A percentile compares a stretch with the other conserved stretches of the same genome.
Conservation (phyloP, 2,888 invertebrate genomes). For the Lamellibrachia satsuma region DNA sequence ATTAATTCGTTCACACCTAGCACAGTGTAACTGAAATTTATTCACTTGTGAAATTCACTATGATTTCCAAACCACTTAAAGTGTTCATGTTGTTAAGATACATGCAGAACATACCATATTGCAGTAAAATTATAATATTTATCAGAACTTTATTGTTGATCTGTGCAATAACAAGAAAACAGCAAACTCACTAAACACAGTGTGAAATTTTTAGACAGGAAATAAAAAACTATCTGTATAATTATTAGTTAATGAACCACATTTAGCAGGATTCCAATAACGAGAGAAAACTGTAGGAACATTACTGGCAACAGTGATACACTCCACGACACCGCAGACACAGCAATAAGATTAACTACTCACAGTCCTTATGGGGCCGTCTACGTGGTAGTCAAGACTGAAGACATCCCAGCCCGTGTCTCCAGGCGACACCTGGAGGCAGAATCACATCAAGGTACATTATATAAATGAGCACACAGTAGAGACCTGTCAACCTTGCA, state of each 20-base stretch:
- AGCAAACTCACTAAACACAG: background rate
- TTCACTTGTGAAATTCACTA: too few species aligned
- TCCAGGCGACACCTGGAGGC: slow-evolving; percentile 68
- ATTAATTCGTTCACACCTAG: too few species aligned
- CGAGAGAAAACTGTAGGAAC: background rate
- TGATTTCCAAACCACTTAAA: too few species aligned
- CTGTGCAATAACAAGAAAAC: background rate
- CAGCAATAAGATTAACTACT: slow-evolving; percentile 42
- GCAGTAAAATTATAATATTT: too few species aligned
- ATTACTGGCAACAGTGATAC: background rate
- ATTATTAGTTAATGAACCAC: background rate
- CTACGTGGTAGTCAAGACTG: slow-evolving; percentile 84
- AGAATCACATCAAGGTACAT: background rate
- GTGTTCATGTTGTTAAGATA: too few species aligned
- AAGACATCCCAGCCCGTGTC: slow-evolving; percentile 92
- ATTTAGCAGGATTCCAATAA: background rate
- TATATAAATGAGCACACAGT: background rate
- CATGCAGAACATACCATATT: too few species aligned
- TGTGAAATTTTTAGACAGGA: background rate
- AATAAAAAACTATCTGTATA: too few species aligned
- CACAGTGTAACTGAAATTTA: too few species aligned
- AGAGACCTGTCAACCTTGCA: too few species aligned
- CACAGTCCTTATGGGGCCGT: slow-evolving; percentile 88
- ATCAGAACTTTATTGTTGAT: too few species aligned
- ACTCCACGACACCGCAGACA: background rate